phyloP scores from a whole-genome alignment of 2,113 vertebrate genomes.

The Ptilonorhynchus violaceus region DNA sequence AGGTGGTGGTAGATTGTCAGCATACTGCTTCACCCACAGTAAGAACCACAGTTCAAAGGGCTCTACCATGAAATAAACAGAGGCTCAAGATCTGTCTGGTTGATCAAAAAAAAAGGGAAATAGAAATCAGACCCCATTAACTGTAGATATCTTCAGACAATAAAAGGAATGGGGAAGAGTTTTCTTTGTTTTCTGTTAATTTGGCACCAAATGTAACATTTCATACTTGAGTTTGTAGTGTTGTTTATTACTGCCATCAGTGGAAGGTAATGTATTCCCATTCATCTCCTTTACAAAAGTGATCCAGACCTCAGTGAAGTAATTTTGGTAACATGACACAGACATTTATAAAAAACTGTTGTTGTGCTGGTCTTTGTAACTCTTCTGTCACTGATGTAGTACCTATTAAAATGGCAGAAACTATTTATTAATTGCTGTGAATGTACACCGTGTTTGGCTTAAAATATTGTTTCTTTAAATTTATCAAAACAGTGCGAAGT shows the following conservation, averaged over 20 bases:
- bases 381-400: neutral
- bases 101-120: neutral
- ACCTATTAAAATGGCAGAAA: neutral
- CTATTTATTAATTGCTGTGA: neutral
- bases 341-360: neutral
- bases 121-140: neutral
- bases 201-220: neutral
- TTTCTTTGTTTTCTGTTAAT: neutral
- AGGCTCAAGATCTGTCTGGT: neutral
- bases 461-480: neutral
- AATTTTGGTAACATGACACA: neutral
- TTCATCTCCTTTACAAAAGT: neutral
- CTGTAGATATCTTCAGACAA: neutral
- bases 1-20: neutral
- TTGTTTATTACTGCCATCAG: neutral
- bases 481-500: neutral
- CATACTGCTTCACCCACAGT: fast-evolving
- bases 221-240: neutral
- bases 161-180: neutral
- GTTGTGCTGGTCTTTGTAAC: neutral
- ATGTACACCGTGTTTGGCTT: neutral
- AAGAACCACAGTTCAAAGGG: neutral
- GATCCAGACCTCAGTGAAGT: neutral
- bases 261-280: neutral
- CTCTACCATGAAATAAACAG: neutral